Conservation (phyloP, 2,113 vertebrate genomes). For the Gadus macrocephalus region DNA sequence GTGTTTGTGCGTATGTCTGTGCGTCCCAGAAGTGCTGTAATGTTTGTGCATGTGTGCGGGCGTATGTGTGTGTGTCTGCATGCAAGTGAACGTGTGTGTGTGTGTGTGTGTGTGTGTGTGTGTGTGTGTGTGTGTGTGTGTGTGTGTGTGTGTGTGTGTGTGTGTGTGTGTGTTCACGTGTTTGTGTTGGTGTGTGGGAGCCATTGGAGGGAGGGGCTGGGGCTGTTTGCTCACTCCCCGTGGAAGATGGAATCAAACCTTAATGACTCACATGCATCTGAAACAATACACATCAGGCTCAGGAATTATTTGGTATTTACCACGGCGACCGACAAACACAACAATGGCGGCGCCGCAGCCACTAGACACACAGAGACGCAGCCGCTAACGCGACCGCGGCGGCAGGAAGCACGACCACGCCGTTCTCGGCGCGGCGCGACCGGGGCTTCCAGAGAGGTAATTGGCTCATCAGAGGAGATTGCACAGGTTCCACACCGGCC, state of each 20-base stretch:
- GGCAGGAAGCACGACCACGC: not conserved
- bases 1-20: constrained; percentile 6
- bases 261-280: not conserved
- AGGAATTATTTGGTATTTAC: constrained; percentile 30
- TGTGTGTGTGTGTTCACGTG: not conserved
- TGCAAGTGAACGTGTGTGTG: not conserved
- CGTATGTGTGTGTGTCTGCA: not conserved
- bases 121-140: not conserved
- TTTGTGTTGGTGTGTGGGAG: not conserved
- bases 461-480: constrained; percentile 35
- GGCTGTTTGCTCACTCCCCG: not conserved
- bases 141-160: not conserved
- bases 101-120: not conserved
- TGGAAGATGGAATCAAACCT: not conserved
- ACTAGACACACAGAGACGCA: no score
- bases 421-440: constrained; percentile 6
- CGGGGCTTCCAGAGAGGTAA: constrained; percentile 29
- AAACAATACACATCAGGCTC: not conserved
- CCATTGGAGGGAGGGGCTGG: not conserved
- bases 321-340: constrained; percentile 8
- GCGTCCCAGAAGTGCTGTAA: not conserved
- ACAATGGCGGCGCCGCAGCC: not conserved
- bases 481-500: not conserved
- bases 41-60: no score
- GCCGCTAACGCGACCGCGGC: not conserved